A percentile compares a stretch with the other conserved stretches of the same genome.
Conservation (phyloP, 2,797 vertebrate genomes). For the Melanitta fusca region DNA sequence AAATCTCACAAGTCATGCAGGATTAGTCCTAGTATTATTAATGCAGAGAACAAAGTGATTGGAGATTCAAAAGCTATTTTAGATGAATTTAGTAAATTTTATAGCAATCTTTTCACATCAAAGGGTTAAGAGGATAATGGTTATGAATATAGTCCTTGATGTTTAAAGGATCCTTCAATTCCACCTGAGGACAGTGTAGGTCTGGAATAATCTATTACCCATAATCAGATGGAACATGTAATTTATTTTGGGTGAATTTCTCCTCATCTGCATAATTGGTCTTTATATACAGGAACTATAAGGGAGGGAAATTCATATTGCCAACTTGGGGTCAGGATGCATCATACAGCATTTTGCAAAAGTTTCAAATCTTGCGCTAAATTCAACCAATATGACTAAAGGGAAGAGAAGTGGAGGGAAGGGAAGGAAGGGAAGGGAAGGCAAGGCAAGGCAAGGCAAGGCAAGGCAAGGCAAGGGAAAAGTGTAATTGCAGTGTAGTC, state of each 20-base stretch:
- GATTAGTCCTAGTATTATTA: slow-evolving; percentile 76
- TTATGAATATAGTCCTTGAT: slow-evolving; percentile 74
- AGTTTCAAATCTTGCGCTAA: background rate
- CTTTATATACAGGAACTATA: slow-evolving; percentile 48
- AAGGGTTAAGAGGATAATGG: slow-evolving; percentile 78
- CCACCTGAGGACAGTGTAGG: slow-evolving; percentile 67
- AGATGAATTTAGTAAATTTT: slow-evolving; percentile 77
- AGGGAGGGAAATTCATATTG: slow-evolving; percentile 21
- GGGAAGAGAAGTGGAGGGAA: too few species aligned
- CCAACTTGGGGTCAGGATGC: background rate
- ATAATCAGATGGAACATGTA: slow-evolving; percentile 63
- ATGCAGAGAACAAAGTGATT: slow-evolving; percentile 78
- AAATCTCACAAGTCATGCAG: slow-evolving; percentile 77
- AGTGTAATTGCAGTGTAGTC: background rate
- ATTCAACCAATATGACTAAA: background rate
- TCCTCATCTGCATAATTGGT: slow-evolving; percentile 62
- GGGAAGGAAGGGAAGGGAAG: too few species aligned
- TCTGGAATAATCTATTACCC: slow-evolving; percentile 68
- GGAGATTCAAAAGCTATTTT: slow-evolving; percentile 73
- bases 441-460: too few species aligned
- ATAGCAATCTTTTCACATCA: slow-evolving; percentile 75
- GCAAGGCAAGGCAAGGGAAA: too few species aligned
- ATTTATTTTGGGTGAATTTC: slow-evolving; percentile 72
- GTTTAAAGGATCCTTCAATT: slow-evolving; percentile 73
- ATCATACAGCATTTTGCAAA: background rate